Evolutionary conservation across 1,140 invertebrate species (phyloP).

Genomic region (Thaumetopoea pityocampa): DNA sequence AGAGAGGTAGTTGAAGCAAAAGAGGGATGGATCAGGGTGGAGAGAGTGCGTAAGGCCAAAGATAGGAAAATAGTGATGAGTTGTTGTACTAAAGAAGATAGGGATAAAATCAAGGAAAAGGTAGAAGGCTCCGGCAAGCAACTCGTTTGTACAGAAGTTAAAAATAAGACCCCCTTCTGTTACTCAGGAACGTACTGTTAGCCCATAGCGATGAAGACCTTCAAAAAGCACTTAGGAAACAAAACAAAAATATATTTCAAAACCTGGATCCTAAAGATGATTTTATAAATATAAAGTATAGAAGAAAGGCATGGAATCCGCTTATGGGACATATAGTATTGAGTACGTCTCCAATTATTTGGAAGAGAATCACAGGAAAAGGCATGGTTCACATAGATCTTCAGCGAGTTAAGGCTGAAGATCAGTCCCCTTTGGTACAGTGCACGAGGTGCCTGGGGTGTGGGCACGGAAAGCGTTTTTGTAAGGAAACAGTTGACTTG

Average conservation of each 20-base stretch:
- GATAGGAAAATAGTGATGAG: neutral
- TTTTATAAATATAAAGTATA: slow-evolving; percentile 1
- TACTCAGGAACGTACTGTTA: slow-evolving; percentile 3
- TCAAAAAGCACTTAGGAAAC: neutral
- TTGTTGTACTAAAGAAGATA: neutral
- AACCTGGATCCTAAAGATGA: slow-evolving; percentile 1
- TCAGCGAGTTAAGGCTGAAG: neutral
- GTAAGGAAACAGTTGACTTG: slow-evolving; percentile 1
- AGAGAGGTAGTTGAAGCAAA: no score
- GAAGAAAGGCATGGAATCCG: slow-evolving; percentile 17
- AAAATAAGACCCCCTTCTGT: slow-evolving; percentile 3
- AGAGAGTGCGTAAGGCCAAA: no score
- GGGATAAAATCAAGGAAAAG: no score
- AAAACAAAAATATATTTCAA: slow-evolving; percentile 6
- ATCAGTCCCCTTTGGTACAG: slow-evolving; percentile 1
- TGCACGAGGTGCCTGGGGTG: no score
- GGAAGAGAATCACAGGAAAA: neutral
- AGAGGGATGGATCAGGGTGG: no score
- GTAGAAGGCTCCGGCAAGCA: neutral
- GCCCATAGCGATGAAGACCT: slow-evolving; percentile 13
- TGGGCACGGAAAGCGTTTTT: slow-evolving; percentile 1
- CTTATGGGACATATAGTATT: slow-evolving; percentile 4
- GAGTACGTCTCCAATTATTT: no score
- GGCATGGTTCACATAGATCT: slow-evolving; percentile 5
- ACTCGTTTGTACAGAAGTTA: no score